These are phyloP conservation scores for Drosophila equinoxialis DNA, from an alignment of 1,140 invertebrate species.

Conservation along the genomic window DNA sequence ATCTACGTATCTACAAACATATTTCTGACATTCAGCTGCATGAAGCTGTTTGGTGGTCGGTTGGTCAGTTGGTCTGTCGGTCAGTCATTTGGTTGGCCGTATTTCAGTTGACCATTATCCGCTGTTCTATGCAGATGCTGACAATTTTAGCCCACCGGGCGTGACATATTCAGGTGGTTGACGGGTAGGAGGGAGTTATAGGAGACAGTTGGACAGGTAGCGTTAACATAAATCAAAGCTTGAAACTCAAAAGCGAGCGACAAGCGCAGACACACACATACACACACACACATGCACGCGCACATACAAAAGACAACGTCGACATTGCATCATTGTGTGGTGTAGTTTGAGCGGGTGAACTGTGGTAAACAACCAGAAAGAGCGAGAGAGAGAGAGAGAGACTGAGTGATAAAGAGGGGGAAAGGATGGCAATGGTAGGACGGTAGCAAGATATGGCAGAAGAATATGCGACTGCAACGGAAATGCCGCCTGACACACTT, in stretches of 20 bases:
- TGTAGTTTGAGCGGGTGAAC: background rate
- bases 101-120: conserved; percentile 73
- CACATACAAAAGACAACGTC: conserved; percentile 6
- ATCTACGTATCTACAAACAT: conserved; percentile 2
- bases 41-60: background rate
- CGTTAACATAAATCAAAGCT: conserved; percentile 77
- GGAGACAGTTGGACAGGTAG: conserved; percentile 35
- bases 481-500: conserved; percentile 71
- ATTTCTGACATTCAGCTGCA: conserved; percentile 24
- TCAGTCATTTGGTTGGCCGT: conserved; percentile 48
- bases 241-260: conserved; percentile 70
- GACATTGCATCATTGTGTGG: conserved; percentile 18
- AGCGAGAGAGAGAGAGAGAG: background rate
- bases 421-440: background rate
- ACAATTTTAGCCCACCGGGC: conserved; percentile 51
- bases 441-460: conserved; percentile 5
- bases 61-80: background rate
- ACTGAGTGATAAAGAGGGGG: too few species aligned
- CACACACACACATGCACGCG: background rate
- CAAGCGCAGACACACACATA: conserved; percentile 56
- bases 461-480: conserved; percentile 29
- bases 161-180: background rate
- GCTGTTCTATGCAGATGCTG: conserved; percentile 72
- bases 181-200: background rate
- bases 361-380: background rate